Evolutionary conservation across 2,888 invertebrate genomes (phyloP), one percentile per base, ranked within the genome.

Genomic region (Tetragonisca angustula): DNA sequence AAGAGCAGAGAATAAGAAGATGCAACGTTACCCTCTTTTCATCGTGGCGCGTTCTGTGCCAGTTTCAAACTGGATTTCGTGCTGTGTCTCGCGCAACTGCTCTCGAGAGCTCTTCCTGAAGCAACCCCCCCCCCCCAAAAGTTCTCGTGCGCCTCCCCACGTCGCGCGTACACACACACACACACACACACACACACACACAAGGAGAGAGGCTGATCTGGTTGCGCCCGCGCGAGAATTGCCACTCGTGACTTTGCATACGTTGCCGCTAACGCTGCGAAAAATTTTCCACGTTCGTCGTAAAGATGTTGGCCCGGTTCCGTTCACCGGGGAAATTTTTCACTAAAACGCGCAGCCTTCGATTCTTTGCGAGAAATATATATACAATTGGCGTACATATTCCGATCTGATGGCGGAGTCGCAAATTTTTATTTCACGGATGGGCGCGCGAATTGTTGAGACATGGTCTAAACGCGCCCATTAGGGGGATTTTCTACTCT

Each of bases 21-120:
- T 21, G 65, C 50, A 72, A 49, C 76, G 77, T 78, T 64, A 69
- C 72, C 59, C 52, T 56, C 76, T 69, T 75, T 67, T 54, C 65
- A 59, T 54, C 49, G 43, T 36, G 32, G 73, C 83, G 70, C 78
- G 72, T 71, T 68, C 75, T 73, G 83, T 81, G 85, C 84, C 85
- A 91, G 89, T 91, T 91, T 89, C 87, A 89, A 92, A 92, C 91
- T 90, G 86, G 87, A 91, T 91, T 91, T 88, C 76, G 84, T 84
- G 81, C 76, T 72, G 68, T 76, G 82, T 77, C 83, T 84, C 76
- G 83, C 70, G 77, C 83, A 71, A 83, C 83, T 77, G 79, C 80
- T 79, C 68, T 85, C 85, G 74, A 84, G 83, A 49, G 76, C 52
- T 65, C 78, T 78, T 76, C 70, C 61, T 27, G 21, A 4, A 4